A percentile compares a stretch with the other conserved stretches of the same genome.
Conservation (phyloP, 2,888 invertebrate genomes). For the Gari tellinella region DNA sequence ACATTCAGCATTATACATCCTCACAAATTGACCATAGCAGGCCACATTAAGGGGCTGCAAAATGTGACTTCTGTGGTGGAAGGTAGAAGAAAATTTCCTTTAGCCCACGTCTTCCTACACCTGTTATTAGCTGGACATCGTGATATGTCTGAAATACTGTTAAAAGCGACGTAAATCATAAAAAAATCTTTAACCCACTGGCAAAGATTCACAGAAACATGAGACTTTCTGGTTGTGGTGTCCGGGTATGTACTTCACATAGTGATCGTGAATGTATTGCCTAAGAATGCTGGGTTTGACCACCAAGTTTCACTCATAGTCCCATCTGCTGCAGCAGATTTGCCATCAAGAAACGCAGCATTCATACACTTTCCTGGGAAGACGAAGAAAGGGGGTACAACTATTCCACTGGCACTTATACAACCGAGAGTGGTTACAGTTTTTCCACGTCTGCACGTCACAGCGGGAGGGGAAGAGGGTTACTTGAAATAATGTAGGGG, state of each 20-base stretch:
- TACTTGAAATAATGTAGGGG: constrained; percentile 19
- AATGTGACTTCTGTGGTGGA: constrained; percentile 29
- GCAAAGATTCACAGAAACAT: constrained; percentile 26
- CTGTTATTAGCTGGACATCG: no score
- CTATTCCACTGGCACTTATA: constrained; percentile 33
- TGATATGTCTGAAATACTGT: no score
- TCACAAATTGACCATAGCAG: constrained; percentile 44
- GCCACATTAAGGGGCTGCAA: constrained; percentile 43
- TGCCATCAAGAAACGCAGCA: constrained; percentile 15
- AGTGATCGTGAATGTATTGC: constrained; percentile 42
- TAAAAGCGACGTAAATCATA: no score
- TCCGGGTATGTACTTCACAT: constrained; percentile 36
- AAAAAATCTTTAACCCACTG: constrained; percentile 22
- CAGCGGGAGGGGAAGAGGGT: constrained; percentile 4
- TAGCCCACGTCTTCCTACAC: no score
- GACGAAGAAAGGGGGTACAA: constrained; percentile 43
- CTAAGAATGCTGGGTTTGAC: constrained; percentile 39
- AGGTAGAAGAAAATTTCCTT: constrained; percentile 25
- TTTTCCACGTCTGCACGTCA: constrained; percentile 18
- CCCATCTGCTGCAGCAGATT: constrained; percentile 26
- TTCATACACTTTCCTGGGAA: constrained; percentile 49
- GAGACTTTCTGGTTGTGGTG: constrained; percentile 16
- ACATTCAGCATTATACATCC: constrained; percentile 31
- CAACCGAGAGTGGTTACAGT: constrained; percentile 30
- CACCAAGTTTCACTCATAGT: constrained; percentile 37